Base-by-base conservation (phyloP, 2,797 vertebrate genomes). In the Echiichthys vipera region DNA sequence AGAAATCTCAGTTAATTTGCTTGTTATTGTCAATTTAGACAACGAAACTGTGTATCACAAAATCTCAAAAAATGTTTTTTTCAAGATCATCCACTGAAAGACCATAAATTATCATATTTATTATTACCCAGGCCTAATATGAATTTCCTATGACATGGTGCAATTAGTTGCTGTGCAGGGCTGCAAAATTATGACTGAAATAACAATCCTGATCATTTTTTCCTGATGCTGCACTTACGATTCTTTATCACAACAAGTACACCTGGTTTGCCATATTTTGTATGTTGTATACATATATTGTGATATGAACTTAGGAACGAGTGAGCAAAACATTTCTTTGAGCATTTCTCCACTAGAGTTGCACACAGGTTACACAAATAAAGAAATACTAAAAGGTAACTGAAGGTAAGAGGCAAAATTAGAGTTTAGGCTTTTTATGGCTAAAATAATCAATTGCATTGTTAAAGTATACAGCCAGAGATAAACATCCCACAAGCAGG, bases 391-490 rank as follows among this genome's bases (percentile, higher is more conserved):
- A 61, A 54, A 27, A 7, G 22, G 17, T 24, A 3, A 37, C 37
- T n/a, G 24, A 36, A 37, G 30, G 29, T 47, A 34, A 45, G 24
- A 47, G 2, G 18, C 8, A 34, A 42, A 17, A 67, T 53, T 46
- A 11, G 1, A 65, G 25, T 15, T 32, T 47, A 57, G 18, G 30
- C 64, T 17, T 2, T 51, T 57, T 32, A 17, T 45, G 30, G 24
- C 13, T 71, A 18, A 64, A 50, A 24, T 25, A 32, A 30, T 63
- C 11, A 73, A 5, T 20, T 20, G 29, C 13, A 72, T 27, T 61
- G 39, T 27, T 58, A 15, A 50, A 42, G 43, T 61, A 25, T 17
- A 27, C 12, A 58, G 5, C 1, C 18, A 43, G 22, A 59, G 43
- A 55, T 36, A 22, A 54, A 59, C 57, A 42, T 45, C 14, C 10